Percentiles rank a stretch among this genome's conserved stretches.
phyloP scores from a whole-genome alignment of 2,888 invertebrate genomes.

The Crioceris asparagi region DNA sequence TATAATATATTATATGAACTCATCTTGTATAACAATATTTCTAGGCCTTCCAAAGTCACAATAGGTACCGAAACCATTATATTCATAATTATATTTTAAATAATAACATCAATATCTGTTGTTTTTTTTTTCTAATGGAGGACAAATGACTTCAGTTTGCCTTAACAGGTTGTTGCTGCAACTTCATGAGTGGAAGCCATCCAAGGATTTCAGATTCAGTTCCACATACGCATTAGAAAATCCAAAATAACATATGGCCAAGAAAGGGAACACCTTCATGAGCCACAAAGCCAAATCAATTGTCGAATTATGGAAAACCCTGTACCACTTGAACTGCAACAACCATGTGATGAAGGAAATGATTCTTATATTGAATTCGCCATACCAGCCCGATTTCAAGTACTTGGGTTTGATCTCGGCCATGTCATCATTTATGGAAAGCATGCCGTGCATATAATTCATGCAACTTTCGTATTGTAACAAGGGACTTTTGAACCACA shows the following conservation, averaged over 20 bases:
- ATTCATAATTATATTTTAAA: no score
- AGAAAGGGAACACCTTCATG: not conserved
- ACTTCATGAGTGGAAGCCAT: no score
- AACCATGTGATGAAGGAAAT: not conserved
- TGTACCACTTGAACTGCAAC: not conserved
- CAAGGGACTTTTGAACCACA: constrained; percentile 56
- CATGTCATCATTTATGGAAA: constrained; percentile 9
- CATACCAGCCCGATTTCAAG: no score
- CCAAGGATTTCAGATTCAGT: not conserved
- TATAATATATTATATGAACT: no score
- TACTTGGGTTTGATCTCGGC: not conserved
- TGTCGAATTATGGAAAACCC: not conserved
- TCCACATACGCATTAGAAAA: not conserved
- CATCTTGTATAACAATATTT: no score
- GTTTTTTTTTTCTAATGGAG: no score
- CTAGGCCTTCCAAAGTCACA: no score
- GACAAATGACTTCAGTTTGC: no score
- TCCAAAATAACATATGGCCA: not conserved
- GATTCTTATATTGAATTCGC: no score
- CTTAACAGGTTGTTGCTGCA: no score
- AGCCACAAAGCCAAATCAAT: not conserved
- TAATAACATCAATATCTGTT: no score
- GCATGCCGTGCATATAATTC: constrained; percentile 29
- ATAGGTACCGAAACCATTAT: no score
- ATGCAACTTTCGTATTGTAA: constrained; percentile 48